Conservation (phyloP, 2,797 vertebrate species). For the Mustela erminea region DNA sequence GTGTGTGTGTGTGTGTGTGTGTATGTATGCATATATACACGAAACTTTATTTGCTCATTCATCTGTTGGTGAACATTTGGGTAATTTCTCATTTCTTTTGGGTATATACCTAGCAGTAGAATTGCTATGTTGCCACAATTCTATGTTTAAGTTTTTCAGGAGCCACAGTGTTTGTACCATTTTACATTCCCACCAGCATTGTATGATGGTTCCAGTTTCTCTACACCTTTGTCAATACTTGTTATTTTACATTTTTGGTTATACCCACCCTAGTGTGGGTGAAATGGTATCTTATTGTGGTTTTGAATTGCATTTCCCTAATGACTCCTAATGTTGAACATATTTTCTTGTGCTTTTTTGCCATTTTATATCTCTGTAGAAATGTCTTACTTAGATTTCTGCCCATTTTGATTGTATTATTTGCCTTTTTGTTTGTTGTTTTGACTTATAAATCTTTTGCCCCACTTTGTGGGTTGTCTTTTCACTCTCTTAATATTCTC, state of each 20-base stretch:
- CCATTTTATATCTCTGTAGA: background rate
- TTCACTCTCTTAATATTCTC: background rate
- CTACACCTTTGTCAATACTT: background rate
- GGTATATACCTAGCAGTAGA: background rate
- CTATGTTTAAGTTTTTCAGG: background rate
- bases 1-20: background rate
- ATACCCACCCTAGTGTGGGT: background rate
- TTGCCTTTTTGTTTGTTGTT: background rate
- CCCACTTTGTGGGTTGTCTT: background rate
- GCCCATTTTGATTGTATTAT: background rate
- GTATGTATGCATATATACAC: background rate
- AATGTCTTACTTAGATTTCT: background rate
- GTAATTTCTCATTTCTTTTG: background rate
- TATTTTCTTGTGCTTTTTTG: background rate
- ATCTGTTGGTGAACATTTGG: background rate
- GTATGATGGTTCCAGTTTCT: background rate
- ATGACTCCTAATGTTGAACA: background rate
- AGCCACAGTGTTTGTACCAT: background rate
- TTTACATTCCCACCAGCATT: background rate
- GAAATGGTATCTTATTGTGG: background rate
- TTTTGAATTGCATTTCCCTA: constrained; percentile 17
- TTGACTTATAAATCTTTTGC: constrained; percentile 7
- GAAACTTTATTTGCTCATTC: background rate
- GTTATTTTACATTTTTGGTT: background rate
- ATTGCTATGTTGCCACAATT: background rate